These are phyloP conservation scores for Ostrea edulis DNA, from an alignment of 1,140 invertebrate genomes.

Conservation along the genomic window DNA sequence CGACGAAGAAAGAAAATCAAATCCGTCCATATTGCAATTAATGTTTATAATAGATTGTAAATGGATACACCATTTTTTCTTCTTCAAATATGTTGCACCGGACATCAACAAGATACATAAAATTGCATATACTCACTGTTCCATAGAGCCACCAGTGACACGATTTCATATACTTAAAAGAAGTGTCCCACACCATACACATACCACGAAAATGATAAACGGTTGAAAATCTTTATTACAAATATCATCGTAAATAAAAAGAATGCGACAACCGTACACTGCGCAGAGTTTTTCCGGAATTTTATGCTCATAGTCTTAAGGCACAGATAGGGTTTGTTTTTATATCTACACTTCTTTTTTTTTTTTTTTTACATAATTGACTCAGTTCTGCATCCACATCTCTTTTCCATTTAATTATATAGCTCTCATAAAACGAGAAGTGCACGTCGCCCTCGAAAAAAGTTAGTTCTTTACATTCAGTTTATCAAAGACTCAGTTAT, in stretches of 20 bases:
- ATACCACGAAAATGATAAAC: constrained; percentile 11
- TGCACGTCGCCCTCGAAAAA: constrained; percentile 31
- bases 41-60: no score
- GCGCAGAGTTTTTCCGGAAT: constrained; percentile 10
- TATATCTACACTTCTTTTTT: constrained; percentile 29
- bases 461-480: constrained; percentile 11
- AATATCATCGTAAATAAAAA: constrained; percentile 38
- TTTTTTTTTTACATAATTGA: constrained; percentile 18
- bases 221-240: constrained; percentile 33
- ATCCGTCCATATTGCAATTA: no score
- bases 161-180: not conserved
- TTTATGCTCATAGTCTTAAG: constrained; percentile 28
- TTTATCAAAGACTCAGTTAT: constrained; percentile 33
- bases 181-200: not conserved
- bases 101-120: not conserved
- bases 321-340: constrained; percentile 25
- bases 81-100: no score
- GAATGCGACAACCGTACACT: constrained; percentile 30
- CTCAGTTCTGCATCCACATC: constrained; percentile 20
- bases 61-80: no score
- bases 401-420: constrained; percentile 39
- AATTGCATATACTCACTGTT: constrained; percentile 3
- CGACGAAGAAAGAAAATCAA: no score
- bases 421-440: constrained; percentile 27
- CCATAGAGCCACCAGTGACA: not conserved